Evolutionary conservation across 2,113 vertebrate species (phyloP).

Genomic region (Rhea americana): DNA sequence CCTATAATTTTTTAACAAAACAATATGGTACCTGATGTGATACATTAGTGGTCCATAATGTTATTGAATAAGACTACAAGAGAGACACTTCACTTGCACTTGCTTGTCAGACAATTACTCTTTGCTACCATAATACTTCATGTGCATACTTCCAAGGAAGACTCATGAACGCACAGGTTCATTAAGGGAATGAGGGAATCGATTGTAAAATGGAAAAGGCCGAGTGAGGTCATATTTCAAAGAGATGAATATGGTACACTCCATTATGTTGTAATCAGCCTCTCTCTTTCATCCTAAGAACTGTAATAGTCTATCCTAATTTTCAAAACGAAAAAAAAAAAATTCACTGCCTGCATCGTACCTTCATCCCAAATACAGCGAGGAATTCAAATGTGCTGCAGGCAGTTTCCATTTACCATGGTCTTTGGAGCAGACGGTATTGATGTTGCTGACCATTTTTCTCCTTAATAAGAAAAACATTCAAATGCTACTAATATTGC

Average conservation of each 20-base stretch:
- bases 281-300: slow-evolving; percentile 81
- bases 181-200: slow-evolving; percentile 86
- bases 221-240: slow-evolving; percentile 84
- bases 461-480: slow-evolving; percentile 88
- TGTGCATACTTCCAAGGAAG: slow-evolving; percentile 79
- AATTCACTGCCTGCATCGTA: slow-evolving; percentile 42
- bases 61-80: slow-evolving; percentile 82
- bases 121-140: slow-evolving; percentile 80
- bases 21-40: slow-evolving; percentile 54
- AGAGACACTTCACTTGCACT: slow-evolving; percentile 81
- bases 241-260: slow-evolving; percentile 85
- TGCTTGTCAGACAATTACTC: slow-evolving; percentile 83
- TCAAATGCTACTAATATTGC: slow-evolving; percentile 85
- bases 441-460: slow-evolving; percentile 79
- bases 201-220: slow-evolving; percentile 86
- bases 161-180: slow-evolving; percentile 81
- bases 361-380: slow-evolving; percentile 59
- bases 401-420: slow-evolving; percentile 72
- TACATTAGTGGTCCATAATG: slow-evolving; percentile 81
- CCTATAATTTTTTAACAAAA: slow-evolving; percentile 73
- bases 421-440: slow-evolving; percentile 72
- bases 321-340: slow-evolving; percentile 54
- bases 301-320: slow-evolving; percentile 81
- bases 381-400: slow-evolving; percentile 63
- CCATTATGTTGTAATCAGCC: slow-evolving; percentile 88